phyloP scores from a whole-genome alignment of 2,113 vertebrate species.

The Haplochromis vanheusdeni region DNA sequence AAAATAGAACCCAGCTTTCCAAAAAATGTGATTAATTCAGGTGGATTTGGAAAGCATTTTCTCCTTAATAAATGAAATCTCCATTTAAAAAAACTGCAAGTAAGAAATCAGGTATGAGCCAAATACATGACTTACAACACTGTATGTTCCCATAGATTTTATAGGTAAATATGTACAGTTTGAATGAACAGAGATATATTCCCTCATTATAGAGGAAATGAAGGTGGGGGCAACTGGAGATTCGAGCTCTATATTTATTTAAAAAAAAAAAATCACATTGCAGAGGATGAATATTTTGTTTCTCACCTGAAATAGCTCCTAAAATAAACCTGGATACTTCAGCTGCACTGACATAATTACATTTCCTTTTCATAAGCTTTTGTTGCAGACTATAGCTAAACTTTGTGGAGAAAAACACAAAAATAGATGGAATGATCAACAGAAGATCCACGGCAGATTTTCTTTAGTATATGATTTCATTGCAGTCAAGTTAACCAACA shows the following conservation, averaged over 20 bases:
- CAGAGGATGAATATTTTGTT: background rate
- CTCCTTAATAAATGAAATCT: background rate
- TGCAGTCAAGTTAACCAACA: background rate
- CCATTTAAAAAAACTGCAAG: background rate
- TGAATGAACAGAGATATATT: background rate
- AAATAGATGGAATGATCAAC: background rate
- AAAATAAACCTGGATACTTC: constrained; percentile 3
- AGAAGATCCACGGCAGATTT: background rate
- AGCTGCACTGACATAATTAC: background rate
- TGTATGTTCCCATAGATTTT: too few relatives aligned
- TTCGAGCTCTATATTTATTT: background rate
- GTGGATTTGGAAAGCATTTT: background rate
- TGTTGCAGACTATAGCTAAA: background rate
- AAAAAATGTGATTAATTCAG: background rate
- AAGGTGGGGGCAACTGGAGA: background rate
- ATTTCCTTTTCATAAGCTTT: background rate
- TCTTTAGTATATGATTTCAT: background rate
- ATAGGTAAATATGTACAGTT: background rate
- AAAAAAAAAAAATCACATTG: background rate
- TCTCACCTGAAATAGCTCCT: background rate
- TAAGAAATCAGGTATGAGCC: background rate
- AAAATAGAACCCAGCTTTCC: background rate
- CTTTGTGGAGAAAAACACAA: background rate
- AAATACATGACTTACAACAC: background rate
- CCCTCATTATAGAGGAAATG: background rate